Evolutionary conservation across 2,797 vertebrate genomes (phyloP), one percentile per base, ranked within the genome.

Genomic region (Phylloscopus collybita): DNA sequence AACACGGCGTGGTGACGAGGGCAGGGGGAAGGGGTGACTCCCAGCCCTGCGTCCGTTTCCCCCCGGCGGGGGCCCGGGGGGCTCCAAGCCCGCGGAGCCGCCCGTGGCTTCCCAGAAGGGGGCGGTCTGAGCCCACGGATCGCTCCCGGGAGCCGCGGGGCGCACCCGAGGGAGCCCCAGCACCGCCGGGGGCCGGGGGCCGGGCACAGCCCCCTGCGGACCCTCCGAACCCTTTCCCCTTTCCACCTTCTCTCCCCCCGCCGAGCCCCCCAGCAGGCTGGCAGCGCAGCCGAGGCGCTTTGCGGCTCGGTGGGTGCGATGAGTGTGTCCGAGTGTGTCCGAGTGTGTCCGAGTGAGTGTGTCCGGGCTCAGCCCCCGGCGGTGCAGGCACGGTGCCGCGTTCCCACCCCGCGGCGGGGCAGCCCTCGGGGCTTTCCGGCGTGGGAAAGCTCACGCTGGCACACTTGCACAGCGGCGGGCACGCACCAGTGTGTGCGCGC

Each of bases 261-360:
- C 18, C 34, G 26, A 59, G 34, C 16, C 12, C 6, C 20, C 9
- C 15, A 18, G 66, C 10, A 2, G 38, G 40, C 10, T 15, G 9
- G 20, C 49, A 40, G 62, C 69, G 13, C 57, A 18, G 49, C 30
- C 4, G 6, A 42, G 30, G 84, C 12, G 2, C 5, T 69, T 36
- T 11, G 34, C 10, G 16, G 34, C 65, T 8, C 42, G 38, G 10
- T 1, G 36, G 1, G 4, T 73, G 85, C 4, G 36, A 67, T 4
- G 82, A 90, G n/a, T 0, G 51, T 1, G 50, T 4, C 64, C 2
- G 85, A 34, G 34, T 34, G 34, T 34, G 34, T 34, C 34, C 34
- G 34, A 34, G 34, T 34, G 34, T 1, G 50, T 4, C 64, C 2
- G 85, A n/a, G n/a, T n/a, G n/a, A n/a, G n/a, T 0, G 51, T 1